phyloP scores from a whole-genome alignment of 2,797 vertebrate genomes.

The Helicolenus hilgendorfi region DNA sequence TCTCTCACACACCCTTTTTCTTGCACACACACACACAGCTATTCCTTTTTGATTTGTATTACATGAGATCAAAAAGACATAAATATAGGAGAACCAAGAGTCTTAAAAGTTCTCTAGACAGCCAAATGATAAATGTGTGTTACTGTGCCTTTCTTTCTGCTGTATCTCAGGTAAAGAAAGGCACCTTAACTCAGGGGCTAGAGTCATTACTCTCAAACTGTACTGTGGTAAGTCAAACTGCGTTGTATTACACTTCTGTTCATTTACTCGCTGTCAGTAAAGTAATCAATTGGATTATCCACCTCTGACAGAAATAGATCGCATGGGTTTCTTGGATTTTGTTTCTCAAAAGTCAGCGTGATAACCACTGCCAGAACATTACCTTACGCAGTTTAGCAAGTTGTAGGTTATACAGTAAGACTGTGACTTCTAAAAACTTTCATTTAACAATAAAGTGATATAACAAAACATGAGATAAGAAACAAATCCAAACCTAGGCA shows the following conservation, averaged over 20 bases:
- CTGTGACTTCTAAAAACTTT: background rate
- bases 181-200: slow-evolving; percentile 26
- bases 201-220: slow-evolving; percentile 48
- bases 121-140: slow-evolving; percentile 51
- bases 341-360: slow-evolving; percentile 1
- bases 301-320: slow-evolving; percentile 21
- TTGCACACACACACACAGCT: background rate
- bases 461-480: background rate
- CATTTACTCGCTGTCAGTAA: slow-evolving; percentile 29
- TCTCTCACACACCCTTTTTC: background rate
- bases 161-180: slow-evolving; percentile 39
- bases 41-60: slow-evolving; percentile 54
- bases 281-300: slow-evolving; percentile 37
- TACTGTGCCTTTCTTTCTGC: slow-evolving; percentile 33
- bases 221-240: slow-evolving; percentile 23
- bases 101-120: slow-evolving; percentile 38
- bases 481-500: background rate
- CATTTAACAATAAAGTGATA: background rate
- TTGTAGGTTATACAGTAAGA: background rate
- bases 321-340: background rate
- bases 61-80: slow-evolving; percentile 46
- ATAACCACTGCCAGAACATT: background rate
- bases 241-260: slow-evolving; percentile 39
- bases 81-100: slow-evolving; percentile 36
- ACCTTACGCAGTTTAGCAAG: background rate